phyloP scores from a whole-genome alignment of 2,888 invertebrate genomes.

The Asteroscopus sphinx region DNA sequence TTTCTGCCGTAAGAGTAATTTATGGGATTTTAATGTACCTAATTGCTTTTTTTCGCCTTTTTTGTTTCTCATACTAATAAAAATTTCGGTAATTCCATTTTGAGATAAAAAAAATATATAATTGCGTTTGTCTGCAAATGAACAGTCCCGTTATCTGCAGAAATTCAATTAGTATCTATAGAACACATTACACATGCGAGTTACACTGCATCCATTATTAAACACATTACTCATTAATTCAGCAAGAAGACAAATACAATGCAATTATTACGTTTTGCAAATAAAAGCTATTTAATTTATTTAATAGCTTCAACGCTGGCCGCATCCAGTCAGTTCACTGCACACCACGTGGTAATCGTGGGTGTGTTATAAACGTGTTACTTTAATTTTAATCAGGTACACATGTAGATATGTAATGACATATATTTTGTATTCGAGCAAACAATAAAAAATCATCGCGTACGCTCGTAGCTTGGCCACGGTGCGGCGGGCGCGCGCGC shows the following conservation, averaged over 20 bases:
- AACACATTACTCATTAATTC: constrained; percentile 29
- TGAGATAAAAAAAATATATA: constrained; percentile 55
- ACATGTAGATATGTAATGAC: constrained; percentile 22
- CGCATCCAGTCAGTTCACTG: constrained; percentile 1
- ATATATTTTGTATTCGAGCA: constrained; percentile 34
- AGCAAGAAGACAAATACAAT: constrained; percentile 17
- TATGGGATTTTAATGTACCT: constrained; percentile 77
- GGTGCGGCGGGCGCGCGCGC: constrained; percentile 58
- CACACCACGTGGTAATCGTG: constrained; percentile 19
- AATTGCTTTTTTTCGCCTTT: constrained; percentile 69
- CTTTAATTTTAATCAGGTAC: constrained; percentile 20
- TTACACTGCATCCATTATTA: constrained; percentile 14
- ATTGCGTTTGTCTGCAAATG: constrained; percentile 56
- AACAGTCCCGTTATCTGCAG: constrained; percentile 56
- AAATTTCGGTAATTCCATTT: constrained; percentile 60
- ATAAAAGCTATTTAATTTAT: constrained; percentile 12
- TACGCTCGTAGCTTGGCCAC: constrained; percentile 17
- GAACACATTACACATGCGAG: too few species aligned
- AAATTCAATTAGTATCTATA: constrained; percentile 54
- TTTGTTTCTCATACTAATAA: constrained; percentile 65
- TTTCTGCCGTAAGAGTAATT: constrained; percentile 74
- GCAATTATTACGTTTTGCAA: constrained; percentile 15
- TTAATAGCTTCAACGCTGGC: background rate
- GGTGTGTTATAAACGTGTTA: constrained; percentile 22
- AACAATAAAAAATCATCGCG: constrained; percentile 27